A percentile compares a stretch with the other conserved stretches of the same genome.
phyloP scores from a whole-genome alignment of 2,888 invertebrate genomes.

The Synergus laeviventris region DNA sequence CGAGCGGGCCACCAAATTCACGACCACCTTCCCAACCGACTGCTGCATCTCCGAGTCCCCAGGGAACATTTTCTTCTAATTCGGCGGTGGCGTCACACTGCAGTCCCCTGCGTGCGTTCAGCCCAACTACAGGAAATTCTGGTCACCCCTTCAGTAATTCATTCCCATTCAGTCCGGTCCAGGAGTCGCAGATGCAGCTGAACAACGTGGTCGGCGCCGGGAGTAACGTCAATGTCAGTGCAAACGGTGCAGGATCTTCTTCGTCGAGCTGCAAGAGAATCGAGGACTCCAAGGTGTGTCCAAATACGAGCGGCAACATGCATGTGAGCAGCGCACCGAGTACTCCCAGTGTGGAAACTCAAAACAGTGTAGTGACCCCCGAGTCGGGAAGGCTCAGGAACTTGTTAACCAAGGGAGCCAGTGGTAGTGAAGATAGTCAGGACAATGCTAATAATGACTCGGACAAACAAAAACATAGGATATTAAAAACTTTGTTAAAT shows the following conservation, averaged over 20 bases:
- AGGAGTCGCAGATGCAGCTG: conserved; percentile 76
- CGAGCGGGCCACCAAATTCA: conserved; percentile 80
- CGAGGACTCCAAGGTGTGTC: conserved; percentile 72
- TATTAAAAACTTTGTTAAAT: conserved; percentile 81
- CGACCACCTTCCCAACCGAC: conserved; percentile 80
- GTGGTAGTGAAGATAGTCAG: conserved; percentile 60
- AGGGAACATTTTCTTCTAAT: conserved; percentile 64
- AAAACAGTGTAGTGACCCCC: conserved; percentile 66
- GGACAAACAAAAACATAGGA: conserved; percentile 77
- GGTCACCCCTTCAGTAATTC: conserved; percentile 78
- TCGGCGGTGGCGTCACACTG: conserved; percentile 79
- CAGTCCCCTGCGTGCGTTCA: conserved; percentile 75
- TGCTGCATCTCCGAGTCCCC: conserved; percentile 77
- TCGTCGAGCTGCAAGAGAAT: conserved; percentile 61
- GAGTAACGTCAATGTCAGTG: conserved; percentile 51
- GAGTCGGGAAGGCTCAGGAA: conserved; percentile 78
- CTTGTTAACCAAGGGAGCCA: conserved; percentile 75
- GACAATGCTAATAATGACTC: conserved; percentile 59
- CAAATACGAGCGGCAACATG: conserved; percentile 45
- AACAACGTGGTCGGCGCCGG: conserved; percentile 66
- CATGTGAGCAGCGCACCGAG: conserved; percentile 48
- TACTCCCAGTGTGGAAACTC: conserved; percentile 51
- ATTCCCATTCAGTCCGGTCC: conserved; percentile 82
- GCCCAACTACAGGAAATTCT: conserved; percentile 77
- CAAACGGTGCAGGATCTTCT: conserved; percentile 74